A percentile compares a stretch with the other conserved stretches of the same genome.
phyloP scores from a whole-genome alignment of 2,888 invertebrate species.

The Marronus borbonicus region DNA sequence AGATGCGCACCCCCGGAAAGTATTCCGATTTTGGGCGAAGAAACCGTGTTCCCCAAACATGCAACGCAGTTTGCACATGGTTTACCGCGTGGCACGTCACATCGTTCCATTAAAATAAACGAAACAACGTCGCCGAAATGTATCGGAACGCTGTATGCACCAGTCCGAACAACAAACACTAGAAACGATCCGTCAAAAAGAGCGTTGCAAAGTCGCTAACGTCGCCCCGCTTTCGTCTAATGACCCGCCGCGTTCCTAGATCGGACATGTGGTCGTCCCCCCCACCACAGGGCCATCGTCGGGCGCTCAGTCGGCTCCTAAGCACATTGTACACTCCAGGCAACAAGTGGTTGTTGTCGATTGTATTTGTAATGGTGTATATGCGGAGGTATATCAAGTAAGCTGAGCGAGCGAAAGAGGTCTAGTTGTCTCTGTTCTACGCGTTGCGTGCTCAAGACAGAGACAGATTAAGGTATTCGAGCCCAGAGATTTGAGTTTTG shows the following conservation, averaged over 20 bases:
- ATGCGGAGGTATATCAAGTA: neutral
- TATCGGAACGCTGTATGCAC: slow-evolving; percentile 44
- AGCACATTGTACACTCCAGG: slow-evolving; percentile 59
- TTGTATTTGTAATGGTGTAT: neutral
- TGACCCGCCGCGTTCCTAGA: slow-evolving; percentile 54
- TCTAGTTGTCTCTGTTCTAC: neutral
- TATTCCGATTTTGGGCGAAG: neutral
- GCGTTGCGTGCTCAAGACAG: neutral
- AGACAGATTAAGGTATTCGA: neutral
- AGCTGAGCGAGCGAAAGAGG: neutral
- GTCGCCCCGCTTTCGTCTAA: slow-evolving; percentile 53
- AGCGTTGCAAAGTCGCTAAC: slow-evolving; percentile 45
- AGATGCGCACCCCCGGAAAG: no score
- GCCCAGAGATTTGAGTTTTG: no score
- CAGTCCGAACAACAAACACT: slow-evolving; percentile 39
- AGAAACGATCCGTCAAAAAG: slow-evolving; percentile 51
- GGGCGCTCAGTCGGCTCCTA: slow-evolving; percentile 45
- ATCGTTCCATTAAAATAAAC: slow-evolving; percentile 4
- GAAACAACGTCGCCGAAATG: slow-evolving; percentile 1
- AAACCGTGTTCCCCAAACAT: neutral
- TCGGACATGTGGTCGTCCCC: slow-evolving; percentile 52
- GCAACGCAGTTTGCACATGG: neutral
- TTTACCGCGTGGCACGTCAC: neutral
- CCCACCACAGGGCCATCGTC: slow-evolving; percentile 49
- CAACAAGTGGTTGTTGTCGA: slow-evolving; percentile 58